Evolutionary conservation across 2,797 vertebrate species (phyloP).

Genomic region (Ciconia nigra): DNA sequence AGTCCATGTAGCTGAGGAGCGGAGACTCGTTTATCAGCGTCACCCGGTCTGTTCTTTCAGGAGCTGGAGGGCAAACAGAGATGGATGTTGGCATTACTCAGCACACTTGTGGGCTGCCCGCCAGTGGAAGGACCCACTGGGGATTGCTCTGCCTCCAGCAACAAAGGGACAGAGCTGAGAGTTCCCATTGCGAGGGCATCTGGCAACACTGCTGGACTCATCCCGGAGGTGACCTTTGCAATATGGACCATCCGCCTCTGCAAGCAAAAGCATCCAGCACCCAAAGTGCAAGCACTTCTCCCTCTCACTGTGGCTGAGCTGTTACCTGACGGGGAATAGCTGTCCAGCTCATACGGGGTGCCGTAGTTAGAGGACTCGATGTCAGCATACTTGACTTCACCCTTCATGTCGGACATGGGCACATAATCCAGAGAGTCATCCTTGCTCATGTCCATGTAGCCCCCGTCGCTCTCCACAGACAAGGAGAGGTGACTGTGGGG

Average conservation of each 20-base stretch:
- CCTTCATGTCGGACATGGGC: constrained; percentile 92
- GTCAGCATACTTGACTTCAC: constrained; percentile 91
- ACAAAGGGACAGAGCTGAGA: not conserved
- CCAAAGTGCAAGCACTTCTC: not conserved
- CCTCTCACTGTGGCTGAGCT: not conserved
- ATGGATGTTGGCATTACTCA: not conserved
- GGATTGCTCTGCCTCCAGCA: not conserved
- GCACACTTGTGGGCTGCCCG: not conserved
- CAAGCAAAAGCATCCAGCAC: not conserved
- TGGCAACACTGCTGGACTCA: not conserved
- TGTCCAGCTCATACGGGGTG: constrained; percentile 88
- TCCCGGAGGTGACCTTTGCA: not conserved
- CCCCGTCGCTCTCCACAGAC: constrained; percentile 90
- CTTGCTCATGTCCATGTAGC: constrained; percentile 99
- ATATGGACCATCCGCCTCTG: not conserved
- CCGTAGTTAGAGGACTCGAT: constrained; percentile 90
- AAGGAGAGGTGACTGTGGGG: constrained; percentile 84
- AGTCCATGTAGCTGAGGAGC: constrained; percentile 87
- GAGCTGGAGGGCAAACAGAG: constrained; percentile 75
- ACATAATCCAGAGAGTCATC: constrained; percentile 90
- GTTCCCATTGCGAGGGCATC: not conserved
- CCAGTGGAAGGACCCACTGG: not conserved
- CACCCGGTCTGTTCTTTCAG: constrained; percentile 76
- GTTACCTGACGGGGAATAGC: constrained; percentile 79
- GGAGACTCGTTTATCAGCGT: constrained; percentile 88